Conservation (phyloP, 2,797 vertebrate genomes). For the Iguana delicatissima region DNA sequence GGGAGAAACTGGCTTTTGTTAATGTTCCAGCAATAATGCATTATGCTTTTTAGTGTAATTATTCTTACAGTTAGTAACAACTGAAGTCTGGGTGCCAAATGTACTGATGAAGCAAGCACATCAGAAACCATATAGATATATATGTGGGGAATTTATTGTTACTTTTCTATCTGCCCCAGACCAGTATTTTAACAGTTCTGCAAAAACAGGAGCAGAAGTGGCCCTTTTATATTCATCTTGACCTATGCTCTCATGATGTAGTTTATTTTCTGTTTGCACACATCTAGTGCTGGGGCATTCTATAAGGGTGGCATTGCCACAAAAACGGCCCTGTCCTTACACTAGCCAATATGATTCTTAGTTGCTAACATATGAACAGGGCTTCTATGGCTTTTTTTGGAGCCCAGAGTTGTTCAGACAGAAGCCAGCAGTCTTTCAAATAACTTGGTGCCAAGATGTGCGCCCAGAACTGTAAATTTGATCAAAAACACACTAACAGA, state of each 20-base stretch:
- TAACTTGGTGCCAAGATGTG: neutral
- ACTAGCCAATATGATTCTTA: neutral
- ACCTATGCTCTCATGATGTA: neutral
- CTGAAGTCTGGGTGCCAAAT: neutral
- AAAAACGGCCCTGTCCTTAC: neutral
- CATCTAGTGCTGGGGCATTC: neutral
- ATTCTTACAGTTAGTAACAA: conserved; percentile 29
- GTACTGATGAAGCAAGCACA: conserved; percentile 31
- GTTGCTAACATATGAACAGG: neutral
- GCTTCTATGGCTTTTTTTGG: neutral
- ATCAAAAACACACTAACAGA: neutral
- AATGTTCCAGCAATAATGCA: conserved; percentile 27
- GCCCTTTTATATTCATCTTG: neutral
- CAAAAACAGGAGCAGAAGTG: neutral
- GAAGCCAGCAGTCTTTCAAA: neutral
- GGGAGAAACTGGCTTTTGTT: conserved; percentile 26
- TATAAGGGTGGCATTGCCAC: too few relatives aligned
- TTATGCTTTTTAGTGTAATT: conserved; percentile 37
- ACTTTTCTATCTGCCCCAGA: neutral
- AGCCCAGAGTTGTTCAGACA: neutral
- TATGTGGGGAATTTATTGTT: neutral
- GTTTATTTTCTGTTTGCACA: too few relatives aligned
- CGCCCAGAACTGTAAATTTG: neutral
- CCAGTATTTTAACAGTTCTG: neutral
- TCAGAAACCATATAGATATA: neutral